Base-by-base conservation (phyloP, 2,113 vertebrate species). In the Leptocoma aspasia region DNA sequence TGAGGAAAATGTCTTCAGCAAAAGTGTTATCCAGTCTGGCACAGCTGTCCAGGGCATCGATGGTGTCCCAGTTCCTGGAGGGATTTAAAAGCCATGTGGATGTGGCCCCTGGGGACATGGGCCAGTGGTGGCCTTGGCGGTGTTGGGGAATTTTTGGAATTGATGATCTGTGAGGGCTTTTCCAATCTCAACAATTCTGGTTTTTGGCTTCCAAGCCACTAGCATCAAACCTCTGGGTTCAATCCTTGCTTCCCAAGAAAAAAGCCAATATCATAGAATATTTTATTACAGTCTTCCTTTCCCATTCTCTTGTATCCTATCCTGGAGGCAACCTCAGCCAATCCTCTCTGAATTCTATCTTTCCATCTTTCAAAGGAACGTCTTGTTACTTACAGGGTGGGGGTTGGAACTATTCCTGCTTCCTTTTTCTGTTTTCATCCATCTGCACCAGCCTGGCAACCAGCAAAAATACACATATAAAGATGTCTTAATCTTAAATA, bases 401-500 rank as follows among this genome's bases (percentile, higher is more conserved):
- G 13, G 20, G 7, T 31, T 75, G 49, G 49, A 88, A 24, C 45
- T 5, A 2, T 23, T 63, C 44, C 79, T 27, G 69, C 44, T 76
- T 87, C 84, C 89, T 88, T 95, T 73, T 90, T 60, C 60, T 90
- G 81, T 92, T 96, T 95, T 91, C 63, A 72, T 27, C n/a, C 82
- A 82, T 90, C 92, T 97, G 88, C 90, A 89, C 53, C 71, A 96
- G 92, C 82, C 88, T 95, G 96, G 95, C 86, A 97, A 96, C 95
- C 11, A 6, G 96, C 95, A 97, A 97, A 97, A 97, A 95, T 33
- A 96, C 96, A 97, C 97, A 97, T 95, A 96, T 93, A 97, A 98
- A 98, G 96, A 98, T 98, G 97, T 98, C 98, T 98, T 98, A 98
- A 98, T 98, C 98, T 98, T 98, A 98, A 98, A 97, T 98, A 97